Evolutionary conservation across 2,797 vertebrate species (phyloP).

Genomic region (Chaunax sp.): DNA sequence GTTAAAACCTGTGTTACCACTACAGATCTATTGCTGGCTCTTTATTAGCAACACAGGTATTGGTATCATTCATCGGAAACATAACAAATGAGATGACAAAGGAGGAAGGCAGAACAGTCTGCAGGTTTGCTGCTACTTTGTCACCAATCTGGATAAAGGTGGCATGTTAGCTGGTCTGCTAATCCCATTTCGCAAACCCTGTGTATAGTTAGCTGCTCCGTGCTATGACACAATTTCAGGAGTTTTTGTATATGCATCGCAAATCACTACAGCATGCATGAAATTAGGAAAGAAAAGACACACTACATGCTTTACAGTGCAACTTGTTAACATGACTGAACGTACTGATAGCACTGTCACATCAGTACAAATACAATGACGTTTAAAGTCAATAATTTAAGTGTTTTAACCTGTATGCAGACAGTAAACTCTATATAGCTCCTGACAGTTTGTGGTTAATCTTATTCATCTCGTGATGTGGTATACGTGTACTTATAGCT

Average conservation of each 20-base stretch:
- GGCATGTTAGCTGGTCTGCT: slow-evolving; percentile 33
- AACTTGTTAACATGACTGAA: neutral
- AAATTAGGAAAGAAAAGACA: neutral
- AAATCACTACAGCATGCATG: slow-evolving; percentile 15
- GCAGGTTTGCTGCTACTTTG: slow-evolving; percentile 10
- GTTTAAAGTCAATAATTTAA: neutral
- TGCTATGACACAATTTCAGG: neutral
- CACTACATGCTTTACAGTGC: neutral
- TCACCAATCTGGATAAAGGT: slow-evolving; percentile 43
- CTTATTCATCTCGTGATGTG: neutral
- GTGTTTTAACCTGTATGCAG: neutral
- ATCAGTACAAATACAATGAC: neutral
- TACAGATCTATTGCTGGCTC: neutral
- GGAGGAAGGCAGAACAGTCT: neutral
- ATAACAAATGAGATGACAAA: too few relatives aligned
- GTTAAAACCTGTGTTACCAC: neutral
- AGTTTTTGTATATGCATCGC: slow-evolving; percentile 48
- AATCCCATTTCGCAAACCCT: slow-evolving; percentile 58
- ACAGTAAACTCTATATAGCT: neutral
- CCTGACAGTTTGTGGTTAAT: neutral
- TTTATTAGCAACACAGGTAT: neutral
- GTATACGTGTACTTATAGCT: neutral
- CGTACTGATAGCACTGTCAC: neutral
- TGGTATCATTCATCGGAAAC: neutral
- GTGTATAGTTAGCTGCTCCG: neutral